These are phyloP conservation scores for Nineta flava DNA, from an alignment of 2,888 invertebrate species.

Conservation along the genomic window DNA sequence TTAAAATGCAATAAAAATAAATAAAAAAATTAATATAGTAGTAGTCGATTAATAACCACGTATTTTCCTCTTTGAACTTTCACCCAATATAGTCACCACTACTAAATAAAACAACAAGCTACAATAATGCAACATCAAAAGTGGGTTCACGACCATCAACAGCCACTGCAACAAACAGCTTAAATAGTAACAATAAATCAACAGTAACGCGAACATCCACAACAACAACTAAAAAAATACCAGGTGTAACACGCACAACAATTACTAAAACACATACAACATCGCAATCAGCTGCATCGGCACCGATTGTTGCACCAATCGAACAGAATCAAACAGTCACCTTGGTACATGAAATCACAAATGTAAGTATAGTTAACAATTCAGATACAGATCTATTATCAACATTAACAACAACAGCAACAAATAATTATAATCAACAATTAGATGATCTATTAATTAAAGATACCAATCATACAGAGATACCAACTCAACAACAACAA, in stretches of 20 bases:
- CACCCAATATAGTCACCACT: constrained; percentile 17
- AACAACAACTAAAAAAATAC: neutral
- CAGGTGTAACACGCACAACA: constrained; percentile 10
- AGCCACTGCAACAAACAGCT: constrained; percentile 7
- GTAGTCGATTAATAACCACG: no score
- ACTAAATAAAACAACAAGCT: no score
- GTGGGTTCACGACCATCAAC: constrained; percentile 16
- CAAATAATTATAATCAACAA: no score
- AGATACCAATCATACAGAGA: neutral
- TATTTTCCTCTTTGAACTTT: constrained; percentile 2
- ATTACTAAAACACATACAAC: constrained; percentile 9
- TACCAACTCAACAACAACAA: no score
- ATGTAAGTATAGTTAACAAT: constrained; percentile 7
- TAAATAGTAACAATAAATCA: constrained; percentile 10
- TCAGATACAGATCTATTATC: no score
- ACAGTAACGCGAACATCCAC: constrained; percentile 19
- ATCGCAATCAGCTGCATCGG: constrained; percentile 10
- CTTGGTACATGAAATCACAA: constrained; percentile 14
- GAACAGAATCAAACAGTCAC: constrained; percentile 13
- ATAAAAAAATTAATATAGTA: no score
- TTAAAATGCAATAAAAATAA: no score
- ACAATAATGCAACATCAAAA: no score
- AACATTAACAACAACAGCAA: no score
- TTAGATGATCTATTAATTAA: neutral
- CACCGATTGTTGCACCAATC: constrained; percentile 13